phyloP scores from a whole-genome alignment of 2,888 invertebrate genomes.

The Nemapogon koenigi region DNA sequence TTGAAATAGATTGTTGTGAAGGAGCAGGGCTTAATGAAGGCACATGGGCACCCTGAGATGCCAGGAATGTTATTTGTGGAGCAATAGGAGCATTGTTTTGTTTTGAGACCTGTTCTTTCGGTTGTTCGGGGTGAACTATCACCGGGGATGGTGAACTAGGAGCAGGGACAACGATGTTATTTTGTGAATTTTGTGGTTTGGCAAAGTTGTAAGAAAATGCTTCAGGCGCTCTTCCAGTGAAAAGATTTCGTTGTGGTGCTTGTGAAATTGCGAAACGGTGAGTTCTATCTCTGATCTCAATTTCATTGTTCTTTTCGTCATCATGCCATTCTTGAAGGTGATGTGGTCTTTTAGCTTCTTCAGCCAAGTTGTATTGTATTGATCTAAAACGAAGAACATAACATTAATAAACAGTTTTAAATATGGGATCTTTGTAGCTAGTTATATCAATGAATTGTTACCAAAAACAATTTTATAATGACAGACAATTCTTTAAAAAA shows the following conservation, averaged over 20 bases:
- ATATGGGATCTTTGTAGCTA: no score
- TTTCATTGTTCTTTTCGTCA: conserved; percentile 32
- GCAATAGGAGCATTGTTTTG: conserved; percentile 36
- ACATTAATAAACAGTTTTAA: background rate
- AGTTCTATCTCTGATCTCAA: conserved; percentile 28
- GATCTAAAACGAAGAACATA: conserved; percentile 29
- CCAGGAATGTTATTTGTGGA: conserved; percentile 55
- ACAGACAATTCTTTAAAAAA: background rate
- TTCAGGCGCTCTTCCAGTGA: conserved; percentile 53
- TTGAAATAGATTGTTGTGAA: conserved; percentile 31
- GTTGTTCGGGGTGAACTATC: conserved; percentile 33
- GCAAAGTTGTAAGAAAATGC: conserved; percentile 47
- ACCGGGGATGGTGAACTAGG: conserved; percentile 36
- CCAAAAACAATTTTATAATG: conserved; percentile 10
- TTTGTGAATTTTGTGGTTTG: conserved; percentile 30
- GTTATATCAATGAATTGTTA: background rate
- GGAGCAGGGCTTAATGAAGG: conserved; percentile 33
- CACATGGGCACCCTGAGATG: conserved; percentile 51
- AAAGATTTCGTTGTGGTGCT: conserved; percentile 34
- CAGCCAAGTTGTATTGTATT: conserved; percentile 53
- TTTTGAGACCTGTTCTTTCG: conserved; percentile 31
- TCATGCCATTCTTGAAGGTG: conserved; percentile 40
- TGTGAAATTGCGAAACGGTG: conserved; percentile 22
- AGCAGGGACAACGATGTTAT: conserved; percentile 31
- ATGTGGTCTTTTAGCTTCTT: conserved; percentile 49